A percentile compares a stretch with the other conserved stretches of the same genome.
Evolutionary conservation across 2,113 vertebrate species (phyloP).

Genomic region (Tor tambroides): DNA sequence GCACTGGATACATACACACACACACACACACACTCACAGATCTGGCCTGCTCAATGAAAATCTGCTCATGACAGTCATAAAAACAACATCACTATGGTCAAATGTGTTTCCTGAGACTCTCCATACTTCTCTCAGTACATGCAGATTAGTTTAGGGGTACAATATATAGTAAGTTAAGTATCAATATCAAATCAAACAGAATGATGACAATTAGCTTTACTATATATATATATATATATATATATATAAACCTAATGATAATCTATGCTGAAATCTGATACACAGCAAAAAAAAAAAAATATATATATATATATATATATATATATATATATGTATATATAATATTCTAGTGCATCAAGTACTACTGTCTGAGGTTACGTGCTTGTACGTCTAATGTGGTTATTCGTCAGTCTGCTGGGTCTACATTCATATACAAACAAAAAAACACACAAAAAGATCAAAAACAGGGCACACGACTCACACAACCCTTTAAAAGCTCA

Average conservation of each 20-base stretch:
- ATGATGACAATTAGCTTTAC: not conserved
- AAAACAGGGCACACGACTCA: not conserved
- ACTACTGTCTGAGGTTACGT: not conserved
- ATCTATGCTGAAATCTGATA: too few species aligned
- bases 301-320: not conserved
- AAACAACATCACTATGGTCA: not conserved
- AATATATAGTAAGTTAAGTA: not conserved
- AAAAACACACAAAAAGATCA: conserved; percentile 36
- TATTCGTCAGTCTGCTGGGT: not conserved
- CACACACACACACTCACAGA: not conserved
- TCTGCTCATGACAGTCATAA: conserved; percentile 17
- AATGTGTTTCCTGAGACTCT: conserved; percentile 8
- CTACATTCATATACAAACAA: conserved; percentile 10
- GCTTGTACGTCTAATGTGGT: not conserved
- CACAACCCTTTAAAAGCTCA: not conserved
- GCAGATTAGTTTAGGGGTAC: not conserved
- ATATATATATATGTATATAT: not conserved
- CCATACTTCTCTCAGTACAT: not conserved
- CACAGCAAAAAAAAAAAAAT: too few species aligned
- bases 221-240: not conserved
- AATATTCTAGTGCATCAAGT: not conserved
- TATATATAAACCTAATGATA: too few species aligned
- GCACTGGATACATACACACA: not conserved
- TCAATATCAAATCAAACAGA: not conserved
- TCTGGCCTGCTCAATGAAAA: conserved; percentile 23